phyloP scores from a whole-genome alignment of 2,888 invertebrate genomes.

The Leptura quadrifasciata region DNA sequence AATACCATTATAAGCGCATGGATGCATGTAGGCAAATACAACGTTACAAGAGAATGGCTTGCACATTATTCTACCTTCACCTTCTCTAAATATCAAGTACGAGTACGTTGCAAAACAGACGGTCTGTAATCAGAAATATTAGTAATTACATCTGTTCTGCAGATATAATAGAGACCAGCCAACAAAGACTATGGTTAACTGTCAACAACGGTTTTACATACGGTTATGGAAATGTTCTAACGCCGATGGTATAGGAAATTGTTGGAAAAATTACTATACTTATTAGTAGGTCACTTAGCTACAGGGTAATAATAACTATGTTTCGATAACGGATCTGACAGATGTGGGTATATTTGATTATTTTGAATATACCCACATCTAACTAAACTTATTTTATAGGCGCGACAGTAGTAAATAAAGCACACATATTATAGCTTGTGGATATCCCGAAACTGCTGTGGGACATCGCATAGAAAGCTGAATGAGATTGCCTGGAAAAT shows the following conservation, averaged over 20 bases:
- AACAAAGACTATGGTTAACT: constrained; percentile 8
- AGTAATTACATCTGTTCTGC: constrained; percentile 7
- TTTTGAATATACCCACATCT: background rate
- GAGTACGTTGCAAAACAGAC: constrained; percentile 29
- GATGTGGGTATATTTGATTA: background rate
- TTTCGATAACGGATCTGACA: background rate
- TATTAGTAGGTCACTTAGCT: constrained; percentile 28
- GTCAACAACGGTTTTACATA: constrained; percentile 18
- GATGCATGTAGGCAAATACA: constrained; percentile 21
- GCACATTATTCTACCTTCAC: constrained; percentile 28
- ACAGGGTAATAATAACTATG: background rate
- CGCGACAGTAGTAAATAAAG: background rate
- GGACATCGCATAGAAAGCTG: too few species aligned
- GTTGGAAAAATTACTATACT: constrained; percentile 12
- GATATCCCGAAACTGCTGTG: too few species aligned
- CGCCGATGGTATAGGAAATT: constrained; percentile 27
- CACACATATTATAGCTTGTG: too few species aligned
- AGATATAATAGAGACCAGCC: background rate
- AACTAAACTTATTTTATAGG: background rate
- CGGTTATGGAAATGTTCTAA: constrained; percentile 16
- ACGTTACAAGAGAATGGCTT: constrained; percentile 9
- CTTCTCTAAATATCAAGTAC: constrained; percentile 34
- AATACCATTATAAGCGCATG: background rate
- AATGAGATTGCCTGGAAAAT: too few species aligned
- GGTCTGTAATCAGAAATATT: constrained; percentile 29